phyloP scores from a whole-genome alignment of 1,140 invertebrate species.

The Lepidurus apus region DNA sequence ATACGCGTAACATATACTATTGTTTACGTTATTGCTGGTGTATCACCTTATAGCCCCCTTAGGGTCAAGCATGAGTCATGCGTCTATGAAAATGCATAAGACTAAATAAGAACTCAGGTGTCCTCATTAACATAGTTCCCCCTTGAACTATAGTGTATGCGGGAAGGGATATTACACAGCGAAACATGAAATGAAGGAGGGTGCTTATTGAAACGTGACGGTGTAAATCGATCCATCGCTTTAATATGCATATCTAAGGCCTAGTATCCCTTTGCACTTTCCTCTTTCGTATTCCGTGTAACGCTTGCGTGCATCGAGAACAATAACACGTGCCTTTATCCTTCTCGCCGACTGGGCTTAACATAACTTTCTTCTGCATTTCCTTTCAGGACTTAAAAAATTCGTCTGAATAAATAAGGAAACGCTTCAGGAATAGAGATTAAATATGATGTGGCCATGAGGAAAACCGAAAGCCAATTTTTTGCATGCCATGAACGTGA shows the following conservation, averaged over 20 bases:
- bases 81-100: neutral
- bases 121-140: neutral
- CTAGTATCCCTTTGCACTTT: neutral
- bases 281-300: neutral
- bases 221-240: neutral
- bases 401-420: neutral
- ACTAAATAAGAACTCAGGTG: neutral
- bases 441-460: neutral
- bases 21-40: neutral
- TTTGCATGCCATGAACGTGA: neutral
- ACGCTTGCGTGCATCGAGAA: neutral
- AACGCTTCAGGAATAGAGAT: neutral
- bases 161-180: neutral
- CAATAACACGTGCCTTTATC: neutral
- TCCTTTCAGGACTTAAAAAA: neutral
- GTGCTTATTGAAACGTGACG: conserved; percentile 2
- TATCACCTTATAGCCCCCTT: neutral
- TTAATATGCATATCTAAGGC: neutral
- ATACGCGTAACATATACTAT: too few relatives aligned
- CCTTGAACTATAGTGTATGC: neutral
- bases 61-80: neutral
- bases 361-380: neutral
- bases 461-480: neutral
- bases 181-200: neutral
- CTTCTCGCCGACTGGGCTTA: neutral